Conservation (phyloP, 2,888 invertebrate species). For the Cyrtodaria siliqua region DNA sequence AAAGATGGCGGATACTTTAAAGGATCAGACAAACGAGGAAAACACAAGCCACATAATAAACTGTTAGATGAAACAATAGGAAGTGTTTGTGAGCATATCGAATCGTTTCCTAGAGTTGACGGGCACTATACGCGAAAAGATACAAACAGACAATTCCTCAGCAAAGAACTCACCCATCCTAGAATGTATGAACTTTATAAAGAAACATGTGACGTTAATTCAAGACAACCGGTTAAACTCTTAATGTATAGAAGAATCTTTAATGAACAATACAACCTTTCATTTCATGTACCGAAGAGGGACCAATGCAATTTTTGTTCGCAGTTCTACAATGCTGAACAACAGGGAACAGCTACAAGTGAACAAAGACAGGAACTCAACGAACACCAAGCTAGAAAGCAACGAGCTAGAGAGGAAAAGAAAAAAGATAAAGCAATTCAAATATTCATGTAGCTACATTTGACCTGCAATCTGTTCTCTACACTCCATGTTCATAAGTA, state of each 20-base stretch:
- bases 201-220: slow-evolving; percentile 9
- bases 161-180: slow-evolving; percentile 8
- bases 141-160: slow-evolving; percentile 35
- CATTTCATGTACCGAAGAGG: slow-evolving; percentile 55
- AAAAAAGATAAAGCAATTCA: too few species aligned
- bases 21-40: slow-evolving; percentile 7
- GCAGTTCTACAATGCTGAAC: slow-evolving; percentile 21
- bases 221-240: too few species aligned
- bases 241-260: slow-evolving; percentile 26
- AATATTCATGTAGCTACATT: too few species aligned
- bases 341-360: slow-evolving; percentile 9
- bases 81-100: slow-evolving; percentile 28
- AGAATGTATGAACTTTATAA: slow-evolving; percentile 30
- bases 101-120: slow-evolving; percentile 52
- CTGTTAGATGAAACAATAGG: slow-evolving; percentile 1
- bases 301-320: slow-evolving; percentile 50
- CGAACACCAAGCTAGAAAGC: too few species aligned
- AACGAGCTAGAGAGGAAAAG: too few species aligned
- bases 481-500: too few species aligned
- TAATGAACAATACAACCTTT: slow-evolving; percentile 43
- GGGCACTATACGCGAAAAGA: slow-evolving; percentile 50
- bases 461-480: too few species aligned
- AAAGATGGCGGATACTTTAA: not conserved
- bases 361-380: not conserved
- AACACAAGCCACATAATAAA: slow-evolving; percentile 6